These are phyloP conservation scores for Contarinia nasturtii DNA, from an alignment of 1,140 invertebrate genomes.

Conservation along the genomic window DNA sequence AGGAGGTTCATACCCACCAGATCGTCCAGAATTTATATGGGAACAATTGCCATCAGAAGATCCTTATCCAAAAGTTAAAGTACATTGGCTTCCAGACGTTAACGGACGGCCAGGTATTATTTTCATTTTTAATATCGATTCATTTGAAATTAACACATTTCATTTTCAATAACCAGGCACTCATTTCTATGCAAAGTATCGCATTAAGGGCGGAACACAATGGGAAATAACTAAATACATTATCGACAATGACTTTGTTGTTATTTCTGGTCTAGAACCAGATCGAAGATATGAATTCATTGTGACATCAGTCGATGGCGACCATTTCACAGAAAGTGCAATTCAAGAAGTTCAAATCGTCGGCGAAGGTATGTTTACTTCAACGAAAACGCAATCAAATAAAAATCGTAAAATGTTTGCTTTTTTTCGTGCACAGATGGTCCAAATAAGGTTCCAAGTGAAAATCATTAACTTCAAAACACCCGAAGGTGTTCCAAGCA, in stretches of 20 bases:
- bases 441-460: constrained; percentile 48
- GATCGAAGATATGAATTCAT: constrained; percentile 78
- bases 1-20: constrained; percentile 38
- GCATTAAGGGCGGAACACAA: constrained; percentile 46
- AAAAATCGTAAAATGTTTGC: too few relatives aligned
- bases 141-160: too few relatives aligned
- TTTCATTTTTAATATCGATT: too few relatives aligned
- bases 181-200: constrained; percentile 81
- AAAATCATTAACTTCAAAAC: too few relatives aligned
- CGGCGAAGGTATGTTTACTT: constrained; percentile 26
- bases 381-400: background rate
- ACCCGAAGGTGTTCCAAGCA: too few relatives aligned
- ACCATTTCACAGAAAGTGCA: constrained; percentile 49
- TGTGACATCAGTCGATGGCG: constrained; percentile 81
- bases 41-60: constrained; percentile 46
- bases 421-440: constrained; percentile 28
- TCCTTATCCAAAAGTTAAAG: constrained; percentile 50
- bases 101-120: constrained; percentile 54
- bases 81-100: constrained; percentile 62
- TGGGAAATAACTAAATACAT: constrained; percentile 39
- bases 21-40: constrained; percentile 57
- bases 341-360: constrained; percentile 61
- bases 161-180: constrained; percentile 47
- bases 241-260: constrained; percentile 50
- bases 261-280: constrained; percentile 58